Base-by-base conservation (phyloP, 2,113 vertebrate genomes). In the Litocranius walleri region DNA sequence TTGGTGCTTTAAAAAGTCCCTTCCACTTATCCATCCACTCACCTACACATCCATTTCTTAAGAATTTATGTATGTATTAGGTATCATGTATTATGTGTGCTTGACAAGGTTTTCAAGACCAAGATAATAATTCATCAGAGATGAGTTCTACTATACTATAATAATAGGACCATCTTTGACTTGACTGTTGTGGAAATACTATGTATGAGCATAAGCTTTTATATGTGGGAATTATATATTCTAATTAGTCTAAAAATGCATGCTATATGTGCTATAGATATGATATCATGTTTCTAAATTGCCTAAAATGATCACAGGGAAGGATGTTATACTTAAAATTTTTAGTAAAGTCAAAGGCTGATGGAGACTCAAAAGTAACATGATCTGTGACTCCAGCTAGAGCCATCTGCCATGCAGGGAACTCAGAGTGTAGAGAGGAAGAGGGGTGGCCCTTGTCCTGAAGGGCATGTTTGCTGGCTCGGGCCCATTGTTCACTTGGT, bases 171-270 rank as follows among this genome's bases (percentile, higher is more conserved):
- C 43, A 90, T 82, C 54, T 92, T 94, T 97, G 89, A 71, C 48
- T 88, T 91, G 40, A 50, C 7, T 86, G 57, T 57, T 85, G 45
- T 86, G 36, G 71, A 82, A 93, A 91, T 87, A 62, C 80, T 88
- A 36, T 62, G 91, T 83, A 71, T 82, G 90, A 54, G 6, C 67
- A 85, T 89, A 86, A 90, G 94, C 16, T 84, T 81, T 82, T 90
- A 33, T 78, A 94, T 93, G 48, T 86, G 82, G 91, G 56, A 91
- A 88, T 91, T 95, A 74, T 15, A 62, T 81, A 96, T 88, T 61
- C 71, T 64, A 94, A 97, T 92, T 78, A 96, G 64, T 40, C 77
- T 96, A 80, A 94, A 85, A 83, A 57, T 81, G 12, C n/a, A 57
- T 84, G 74, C 33, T 83, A 78, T 11, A 36, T 81, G n/a, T 92